These are phyloP conservation scores for Formica selysi DNA, from an alignment of 1,140 invertebrate species.

Conservation along the genomic window DNA sequence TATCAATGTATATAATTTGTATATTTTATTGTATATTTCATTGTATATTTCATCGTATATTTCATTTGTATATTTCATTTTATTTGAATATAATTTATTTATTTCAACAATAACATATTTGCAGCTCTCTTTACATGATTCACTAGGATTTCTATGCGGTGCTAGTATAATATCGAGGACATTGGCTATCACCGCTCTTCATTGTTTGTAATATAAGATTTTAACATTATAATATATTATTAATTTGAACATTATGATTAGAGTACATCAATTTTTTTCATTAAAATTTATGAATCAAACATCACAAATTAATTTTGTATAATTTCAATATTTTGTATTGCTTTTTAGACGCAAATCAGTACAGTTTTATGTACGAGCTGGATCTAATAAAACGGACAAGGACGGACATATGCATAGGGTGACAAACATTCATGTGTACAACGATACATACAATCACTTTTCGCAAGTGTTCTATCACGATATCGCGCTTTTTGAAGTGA, in stretches of 20 bases:
- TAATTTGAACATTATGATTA: background rate
- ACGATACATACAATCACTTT: constrained; percentile 17
- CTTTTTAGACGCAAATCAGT: constrained; percentile 14
- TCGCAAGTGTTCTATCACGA: constrained; percentile 57
- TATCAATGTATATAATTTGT: background rate
- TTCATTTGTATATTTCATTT: no score
- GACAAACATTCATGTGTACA: constrained; percentile 57
- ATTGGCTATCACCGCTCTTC: constrained; percentile 74
- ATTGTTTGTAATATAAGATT: constrained; percentile 74
- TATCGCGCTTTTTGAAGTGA: constrained; percentile 68
- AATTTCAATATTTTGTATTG: constrained; percentile 19
- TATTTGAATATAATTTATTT: background rate
- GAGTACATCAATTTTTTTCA: background rate
- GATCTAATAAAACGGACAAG: constrained; percentile 48
- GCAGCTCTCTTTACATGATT: constrained; percentile 63
- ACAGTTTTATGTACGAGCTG: constrained; percentile 69
- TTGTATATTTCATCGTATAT: no score
- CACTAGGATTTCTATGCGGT: constrained; percentile 65
- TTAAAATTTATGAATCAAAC: background rate
- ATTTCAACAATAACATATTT: constrained; percentile 40
- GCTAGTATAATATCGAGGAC: constrained; percentile 70
- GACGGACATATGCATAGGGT: constrained; percentile 65
- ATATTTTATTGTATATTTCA: no score
- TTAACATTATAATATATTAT: background rate
- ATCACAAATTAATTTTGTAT: background rate